Base-by-base conservation (phyloP, 1,140 invertebrate genomes). In the Muscidifurax raptorellus region DNA sequence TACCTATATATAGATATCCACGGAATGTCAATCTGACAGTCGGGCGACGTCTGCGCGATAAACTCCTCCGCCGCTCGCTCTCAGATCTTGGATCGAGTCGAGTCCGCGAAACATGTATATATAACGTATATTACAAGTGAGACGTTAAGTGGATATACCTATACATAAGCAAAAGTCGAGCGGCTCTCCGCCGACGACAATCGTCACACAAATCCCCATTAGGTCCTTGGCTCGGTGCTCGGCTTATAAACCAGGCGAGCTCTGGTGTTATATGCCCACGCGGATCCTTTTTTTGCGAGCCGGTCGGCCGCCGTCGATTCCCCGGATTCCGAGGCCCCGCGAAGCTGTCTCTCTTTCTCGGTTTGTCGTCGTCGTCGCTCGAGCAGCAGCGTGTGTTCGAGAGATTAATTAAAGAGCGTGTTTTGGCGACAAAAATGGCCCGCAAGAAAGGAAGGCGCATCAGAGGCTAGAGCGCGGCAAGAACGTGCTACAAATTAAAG, bases 401-500 rank as follows among this genome's bases (percentile, higher is more conserved):
- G 47, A 82, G 80, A 82, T 82, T 82, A 82, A 82, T 82, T 77
- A 52, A 52, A 40, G 59, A 28, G 59, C 59, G 28, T 25, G 75
- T 67, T 59, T 59, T 40, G 32, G 28, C 30, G 47, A 30, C 67
- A 75, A 74, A 75, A 82, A 75, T 76, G 27, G 5, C 9, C 59
- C 22, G 25, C 27, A 36, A 83, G 75, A 76, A 76, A 76, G 32
- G 22, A 67, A 67, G 72, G 47, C 72, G 52, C 74, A 1, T 15
- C 30, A 22, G 47, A 27, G 44, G 59, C n/a, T 36, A 4, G 40
- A 76, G 13, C 27, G 71, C 5, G 74, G 22, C 81, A 77, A 82
- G 59, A 82, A 76, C 59, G 81, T 77, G 81, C 52, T 76, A 67
- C 81, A 76, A 82, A 82, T 82, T 76, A 82, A 76, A 36, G n/a